Percentiles rank a stretch among this genome's conserved stretches.
These are phyloP conservation scores for Cosmopolites sordidus DNA, from an alignment of 2,888 invertebrate species.

Conservation along the genomic window DNA sequence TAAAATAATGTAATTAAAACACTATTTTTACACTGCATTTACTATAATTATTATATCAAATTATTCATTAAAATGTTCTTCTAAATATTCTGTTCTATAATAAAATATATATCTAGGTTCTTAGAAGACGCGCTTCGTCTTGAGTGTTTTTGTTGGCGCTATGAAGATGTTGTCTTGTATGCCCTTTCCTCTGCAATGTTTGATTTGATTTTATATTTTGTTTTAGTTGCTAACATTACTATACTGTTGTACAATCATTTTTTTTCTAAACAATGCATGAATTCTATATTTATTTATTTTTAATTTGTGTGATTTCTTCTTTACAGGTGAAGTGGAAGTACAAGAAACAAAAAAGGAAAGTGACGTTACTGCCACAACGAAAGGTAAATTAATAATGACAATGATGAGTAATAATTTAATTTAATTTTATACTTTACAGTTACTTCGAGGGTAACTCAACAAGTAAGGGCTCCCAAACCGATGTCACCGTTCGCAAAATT, in stretches of 20 bases:
- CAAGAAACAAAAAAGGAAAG: constrained; percentile 39
- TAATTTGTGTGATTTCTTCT: too few relatives aligned
- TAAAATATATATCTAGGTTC: too few relatives aligned
- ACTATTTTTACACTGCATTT: too few relatives aligned
- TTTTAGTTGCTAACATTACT: constrained; percentile 26
- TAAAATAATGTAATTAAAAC: too few relatives aligned
- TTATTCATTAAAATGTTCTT: too few relatives aligned
- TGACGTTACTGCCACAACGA: constrained; percentile 40
- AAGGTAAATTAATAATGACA: constrained; percentile 30
- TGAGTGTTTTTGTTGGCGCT: constrained; percentile 10
- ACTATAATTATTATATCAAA: too few relatives aligned
- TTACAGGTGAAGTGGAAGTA: constrained; percentile 21
- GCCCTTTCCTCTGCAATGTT: constrained; percentile 17
- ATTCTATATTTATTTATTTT: not conserved
- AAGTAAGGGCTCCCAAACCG: constrained; percentile 52
- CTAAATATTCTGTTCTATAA: too few relatives aligned
- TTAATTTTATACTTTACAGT: constrained; percentile 31
- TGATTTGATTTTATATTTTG: constrained; percentile 18
- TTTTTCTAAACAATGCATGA: not conserved
- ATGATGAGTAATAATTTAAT: not conserved
- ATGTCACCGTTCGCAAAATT: constrained; percentile 88
- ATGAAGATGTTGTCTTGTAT: constrained; percentile 11
- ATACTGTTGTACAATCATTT: not conserved
- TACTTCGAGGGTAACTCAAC: constrained; percentile 39
- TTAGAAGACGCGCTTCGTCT: too few relatives aligned